Evolutionary conservation across 1,140 invertebrate genomes (phyloP).

Genomic region (Drosophila littoralis): DNA sequence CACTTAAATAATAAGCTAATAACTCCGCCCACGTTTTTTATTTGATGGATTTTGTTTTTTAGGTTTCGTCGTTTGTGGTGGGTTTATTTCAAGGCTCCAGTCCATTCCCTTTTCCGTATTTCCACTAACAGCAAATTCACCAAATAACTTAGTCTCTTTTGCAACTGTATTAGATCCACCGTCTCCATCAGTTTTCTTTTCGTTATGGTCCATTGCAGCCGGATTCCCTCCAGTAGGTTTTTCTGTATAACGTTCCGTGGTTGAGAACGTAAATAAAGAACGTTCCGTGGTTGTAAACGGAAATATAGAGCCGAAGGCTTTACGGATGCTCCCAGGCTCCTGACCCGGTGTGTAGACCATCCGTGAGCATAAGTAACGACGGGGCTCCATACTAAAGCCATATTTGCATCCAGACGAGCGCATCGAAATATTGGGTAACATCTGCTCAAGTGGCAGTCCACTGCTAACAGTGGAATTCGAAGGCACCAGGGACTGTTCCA

Average conservation of each 20-base stretch:
- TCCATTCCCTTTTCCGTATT: not conserved
- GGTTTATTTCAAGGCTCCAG: not conserved
- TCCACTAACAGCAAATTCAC: not conserved
- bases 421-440: not conserved
- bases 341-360: not conserved
- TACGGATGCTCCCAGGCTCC: not conserved
- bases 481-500: not conserved
- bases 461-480: not conserved
- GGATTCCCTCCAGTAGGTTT: no score
- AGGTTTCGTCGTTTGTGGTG: not conserved
- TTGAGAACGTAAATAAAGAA: no score
- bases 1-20: no score
- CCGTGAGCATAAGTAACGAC: not conserved
- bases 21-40: not conserved
- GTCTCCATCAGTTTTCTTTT: no score
- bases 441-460: not conserved
- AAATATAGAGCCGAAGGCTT: not conserved
- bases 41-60: not conserved
- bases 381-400: not conserved
- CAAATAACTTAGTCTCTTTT: not conserved
- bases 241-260: no score
- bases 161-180: no score
- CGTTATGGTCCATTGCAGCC: no score
- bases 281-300: not conserved
- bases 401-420: not conserved